phyloP scores from a whole-genome alignment of 2,113 vertebrate species.

The Cryptomyrus ogoouensis region DNA sequence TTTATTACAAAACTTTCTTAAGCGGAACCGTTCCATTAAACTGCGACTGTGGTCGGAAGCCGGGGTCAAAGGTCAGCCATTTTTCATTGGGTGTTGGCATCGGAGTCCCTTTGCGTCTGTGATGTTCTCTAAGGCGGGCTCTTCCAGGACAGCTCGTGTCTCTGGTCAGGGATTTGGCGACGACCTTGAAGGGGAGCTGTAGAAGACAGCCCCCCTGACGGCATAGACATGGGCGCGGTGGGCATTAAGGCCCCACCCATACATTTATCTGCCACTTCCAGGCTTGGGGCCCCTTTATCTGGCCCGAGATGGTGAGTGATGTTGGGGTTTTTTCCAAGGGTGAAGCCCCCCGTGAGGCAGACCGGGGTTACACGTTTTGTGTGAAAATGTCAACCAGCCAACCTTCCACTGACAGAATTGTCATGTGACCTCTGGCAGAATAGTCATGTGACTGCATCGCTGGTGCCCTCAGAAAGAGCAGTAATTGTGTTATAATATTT shows the following conservation, averaged over 20 bases:
- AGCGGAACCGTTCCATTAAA: not conserved
- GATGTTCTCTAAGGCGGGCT: not conserved
- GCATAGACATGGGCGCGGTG: not conserved
- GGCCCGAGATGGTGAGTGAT: not conserved
- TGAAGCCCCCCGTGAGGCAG: not conserved
- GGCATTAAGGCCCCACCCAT: conserved; percentile 10
- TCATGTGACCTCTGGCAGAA: not conserved
- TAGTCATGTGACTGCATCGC: not conserved
- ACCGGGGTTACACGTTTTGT: not conserved
- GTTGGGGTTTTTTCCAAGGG: not conserved
- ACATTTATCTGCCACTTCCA: conserved; percentile 51
- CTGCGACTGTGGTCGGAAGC: not conserved
- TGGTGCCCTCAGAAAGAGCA: not conserved
- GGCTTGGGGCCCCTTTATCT: conserved; percentile 42
- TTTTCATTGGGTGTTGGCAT: not conserved
- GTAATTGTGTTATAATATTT: not conserved
- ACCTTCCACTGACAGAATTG: not conserved
- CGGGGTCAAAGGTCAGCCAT: not conserved
- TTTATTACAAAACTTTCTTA: not conserved
- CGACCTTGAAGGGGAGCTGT: conserved; percentile 28
- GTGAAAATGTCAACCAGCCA: not conserved
- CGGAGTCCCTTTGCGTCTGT: not conserved
- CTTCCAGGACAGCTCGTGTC: not conserved
- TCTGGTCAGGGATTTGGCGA: not conserved
- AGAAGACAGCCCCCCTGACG: not conserved